A percentile compares a stretch with the other conserved stretches of the same genome.
phyloP scores from a whole-genome alignment of 2,888 invertebrate genomes.

The Zonitis immaculata region DNA sequence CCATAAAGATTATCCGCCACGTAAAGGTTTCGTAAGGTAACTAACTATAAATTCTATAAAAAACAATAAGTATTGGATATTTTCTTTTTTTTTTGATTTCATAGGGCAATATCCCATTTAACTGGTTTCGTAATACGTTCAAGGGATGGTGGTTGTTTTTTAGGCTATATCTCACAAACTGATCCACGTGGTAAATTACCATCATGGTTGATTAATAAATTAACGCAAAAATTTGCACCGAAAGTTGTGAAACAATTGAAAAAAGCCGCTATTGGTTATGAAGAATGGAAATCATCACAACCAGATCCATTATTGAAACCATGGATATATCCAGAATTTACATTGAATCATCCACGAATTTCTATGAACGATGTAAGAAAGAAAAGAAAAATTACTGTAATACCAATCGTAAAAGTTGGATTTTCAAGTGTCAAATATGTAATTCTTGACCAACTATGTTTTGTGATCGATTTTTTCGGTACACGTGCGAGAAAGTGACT shows the following conservation, averaged over 20 bases:
- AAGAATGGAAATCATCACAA: constrained; percentile 72
- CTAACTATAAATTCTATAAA: no score
- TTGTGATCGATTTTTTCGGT: no score
- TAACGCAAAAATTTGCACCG: constrained; percentile 82
- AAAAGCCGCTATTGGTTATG: constrained; percentile 77
- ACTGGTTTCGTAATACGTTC: constrained; percentile 67
- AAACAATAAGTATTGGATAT: no score
- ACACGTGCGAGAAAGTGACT: no score
- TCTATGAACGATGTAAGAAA: constrained; percentile 66
- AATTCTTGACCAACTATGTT: no score
- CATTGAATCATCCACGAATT: constrained; percentile 65
- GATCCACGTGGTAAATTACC: constrained; percentile 86
- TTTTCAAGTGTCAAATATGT: no score
- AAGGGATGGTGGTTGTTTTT: constrained; percentile 61
- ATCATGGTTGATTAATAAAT: constrained; percentile 83
- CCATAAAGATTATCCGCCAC: constrained; percentile 79
- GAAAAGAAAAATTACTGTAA: no score
- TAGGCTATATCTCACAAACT: constrained; percentile 85
- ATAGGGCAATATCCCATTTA: constrained; percentile 59
- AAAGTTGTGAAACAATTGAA: constrained; percentile 77
- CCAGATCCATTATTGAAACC: constrained; percentile 75
- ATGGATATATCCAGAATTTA: constrained; percentile 83
- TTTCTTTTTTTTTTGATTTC: no score
- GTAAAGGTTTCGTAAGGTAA: constrained; percentile 74
- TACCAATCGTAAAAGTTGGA: no score